These are phyloP conservation scores for Drosophila punjabiensis DNA, from an alignment of 1,140 invertebrate genomes.

Conservation along the genomic window DNA sequence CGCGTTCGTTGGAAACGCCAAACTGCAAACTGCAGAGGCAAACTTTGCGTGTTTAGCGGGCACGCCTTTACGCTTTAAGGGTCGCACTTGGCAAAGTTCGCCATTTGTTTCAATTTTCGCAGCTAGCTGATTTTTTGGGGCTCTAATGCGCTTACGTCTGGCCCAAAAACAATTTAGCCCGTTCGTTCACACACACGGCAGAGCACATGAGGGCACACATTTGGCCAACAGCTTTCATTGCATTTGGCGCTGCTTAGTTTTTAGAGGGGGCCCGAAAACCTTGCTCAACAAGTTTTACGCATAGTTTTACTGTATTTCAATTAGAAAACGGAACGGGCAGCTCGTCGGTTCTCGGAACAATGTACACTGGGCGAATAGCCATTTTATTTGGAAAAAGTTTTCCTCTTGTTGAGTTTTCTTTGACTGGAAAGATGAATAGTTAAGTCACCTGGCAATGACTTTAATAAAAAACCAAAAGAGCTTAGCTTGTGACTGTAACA, in stretches of 20 bases:
- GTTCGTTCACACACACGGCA: constrained; percentile 9
- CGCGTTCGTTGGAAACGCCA: constrained; percentile 27
- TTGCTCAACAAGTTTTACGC: constrained; percentile 64
- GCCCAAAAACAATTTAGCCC: constrained; percentile 37
- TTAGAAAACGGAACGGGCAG: constrained; percentile 43
- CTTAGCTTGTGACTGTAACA: no score
- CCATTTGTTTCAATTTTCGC: constrained; percentile 51
- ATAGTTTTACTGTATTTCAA: constrained; percentile 69
- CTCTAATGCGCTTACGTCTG: constrained; percentile 41
- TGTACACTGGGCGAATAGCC: neutral
- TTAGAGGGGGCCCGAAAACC: constrained; percentile 24
- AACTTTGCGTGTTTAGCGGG: constrained; percentile 32
- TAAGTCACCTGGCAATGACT: no score
- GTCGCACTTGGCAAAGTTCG: constrained; percentile 15
- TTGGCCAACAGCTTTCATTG: constrained; percentile 48
- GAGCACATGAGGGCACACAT: constrained; percentile 15
- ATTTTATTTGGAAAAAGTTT: neutral
- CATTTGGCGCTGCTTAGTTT: constrained; percentile 40
- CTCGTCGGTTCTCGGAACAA: neutral
- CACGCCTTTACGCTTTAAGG: constrained; percentile 16
- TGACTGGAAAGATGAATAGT: no score
- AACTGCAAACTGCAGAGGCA: constrained; percentile 31
- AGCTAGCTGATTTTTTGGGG: constrained; percentile 13
- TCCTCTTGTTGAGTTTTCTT: no score
- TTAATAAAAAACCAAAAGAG: no score